Evolutionary conservation across 2,797 vertebrate genomes (phyloP), one percentile per base, ranked within the genome.

Genomic region (Gastrophryne carolinensis): DNA sequence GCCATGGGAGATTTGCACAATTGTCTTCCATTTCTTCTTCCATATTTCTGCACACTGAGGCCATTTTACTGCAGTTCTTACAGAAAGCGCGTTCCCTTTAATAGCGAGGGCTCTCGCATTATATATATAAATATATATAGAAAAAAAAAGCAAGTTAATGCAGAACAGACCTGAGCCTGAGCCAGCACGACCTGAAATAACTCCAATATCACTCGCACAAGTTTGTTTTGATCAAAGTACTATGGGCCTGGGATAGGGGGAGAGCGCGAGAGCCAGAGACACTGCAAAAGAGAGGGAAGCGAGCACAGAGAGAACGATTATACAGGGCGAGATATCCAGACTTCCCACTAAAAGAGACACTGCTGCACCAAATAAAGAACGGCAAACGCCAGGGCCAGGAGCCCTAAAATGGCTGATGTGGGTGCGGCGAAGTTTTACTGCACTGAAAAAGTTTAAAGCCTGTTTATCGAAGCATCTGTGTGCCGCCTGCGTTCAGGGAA

Each of bases 161-260:
- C 85, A 84, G 84, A 82, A 82, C 84, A 80, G 82, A 80, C 78
- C 83, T 88, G 84, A 83, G 80, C 27, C 72, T 79, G 75, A 80
- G 84, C 84, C 85, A 87, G 80, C 80, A 65, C 81, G 84, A 84
- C 83, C 84, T 86, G 80, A 88, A 86, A 84, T 86, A 86, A 84
- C 84, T 88, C 83, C 82, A 83, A 85, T 83, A 83, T 83, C 81
- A 84, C 84, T 86, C 85, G 83, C 84, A 84, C 84, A 85, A 85
- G 84, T 87, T 84, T 86, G 84, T 84, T 86, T 86, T 85, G 82
- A 85, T 82, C 82, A 82, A 81, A 83, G 80, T 77, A 79, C 49
- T 79, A 78, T 75, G 83, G 76, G 83, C 63, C 81, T 79, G 70
- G 9, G 79, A 76, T 73, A 49, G 41, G 68, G 73, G 74, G 64